phyloP scores from a whole-genome alignment of 2,888 invertebrate genomes.

The Drosophila eohydei region DNA sequence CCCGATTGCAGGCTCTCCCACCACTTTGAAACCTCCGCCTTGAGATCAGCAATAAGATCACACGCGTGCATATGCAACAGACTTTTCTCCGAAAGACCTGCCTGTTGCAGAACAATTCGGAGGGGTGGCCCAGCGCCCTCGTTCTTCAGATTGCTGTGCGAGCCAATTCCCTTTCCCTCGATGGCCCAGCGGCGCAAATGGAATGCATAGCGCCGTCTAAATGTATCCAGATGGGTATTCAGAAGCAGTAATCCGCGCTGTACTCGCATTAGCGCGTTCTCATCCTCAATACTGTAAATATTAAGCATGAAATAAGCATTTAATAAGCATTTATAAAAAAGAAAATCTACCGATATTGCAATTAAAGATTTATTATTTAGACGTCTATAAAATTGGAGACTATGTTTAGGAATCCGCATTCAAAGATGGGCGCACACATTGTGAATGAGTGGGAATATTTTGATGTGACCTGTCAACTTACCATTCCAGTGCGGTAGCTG shows the following conservation, averaged over 20 bases:
- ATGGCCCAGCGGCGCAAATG: slow-evolving; percentile 95
- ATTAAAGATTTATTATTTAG: too few relatives aligned
- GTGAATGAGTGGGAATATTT: not conserved
- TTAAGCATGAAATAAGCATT: not conserved
- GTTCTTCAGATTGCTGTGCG: slow-evolving; percentile 87
- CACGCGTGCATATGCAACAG: slow-evolving; percentile 92
- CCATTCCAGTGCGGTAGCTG: slow-evolving; percentile 89
- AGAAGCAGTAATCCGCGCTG: slow-evolving; percentile 94
- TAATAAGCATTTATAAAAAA: not conserved
- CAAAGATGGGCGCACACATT: not conserved
- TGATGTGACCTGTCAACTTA: slow-evolving; percentile 36
- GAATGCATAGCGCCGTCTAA: slow-evolving; percentile 94
- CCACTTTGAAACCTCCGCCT: slow-evolving; percentile 98
- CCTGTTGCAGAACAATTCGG: slow-evolving; percentile 93
- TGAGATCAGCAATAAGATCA: slow-evolving; percentile 95
- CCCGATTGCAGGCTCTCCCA: slow-evolving; percentile 89
- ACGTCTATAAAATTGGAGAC: too few relatives aligned
- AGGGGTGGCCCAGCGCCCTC: slow-evolving; percentile 88
- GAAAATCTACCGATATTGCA: too few relatives aligned
- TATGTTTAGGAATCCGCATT: too few relatives aligned
- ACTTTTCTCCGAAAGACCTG: slow-evolving; percentile 94
- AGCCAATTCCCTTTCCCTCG: slow-evolving; percentile 91
- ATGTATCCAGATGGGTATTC: slow-evolving; percentile 97
- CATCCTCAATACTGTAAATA: slow-evolving; percentile 85
- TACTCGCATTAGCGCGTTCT: slow-evolving; percentile 93